Percentiles rank a stretch among this genome's conserved stretches.
These are phyloP conservation scores for Periophthalmodon schlosseri DNA, from an alignment of 2,113 vertebrate species.

Conservation along the genomic window DNA sequence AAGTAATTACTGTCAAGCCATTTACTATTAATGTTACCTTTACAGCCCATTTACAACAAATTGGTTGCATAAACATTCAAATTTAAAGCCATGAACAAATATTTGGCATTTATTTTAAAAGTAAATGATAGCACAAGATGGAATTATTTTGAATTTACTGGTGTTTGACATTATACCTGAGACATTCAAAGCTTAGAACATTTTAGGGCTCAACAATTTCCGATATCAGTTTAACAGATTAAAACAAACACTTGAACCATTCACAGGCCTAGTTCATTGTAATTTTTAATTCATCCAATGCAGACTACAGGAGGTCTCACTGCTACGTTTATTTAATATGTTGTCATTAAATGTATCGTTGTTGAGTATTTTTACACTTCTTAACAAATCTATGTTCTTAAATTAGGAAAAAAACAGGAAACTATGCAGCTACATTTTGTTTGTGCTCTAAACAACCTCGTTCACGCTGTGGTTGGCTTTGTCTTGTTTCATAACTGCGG, in stretches of 20 bases:
- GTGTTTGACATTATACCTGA: too few species aligned
- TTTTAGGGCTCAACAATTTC: neutral
- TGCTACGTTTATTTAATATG: too few species aligned
- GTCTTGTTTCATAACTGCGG: constrained; percentile 5
- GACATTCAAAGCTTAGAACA: neutral
- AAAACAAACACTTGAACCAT: too few species aligned
- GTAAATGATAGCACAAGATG: neutral
- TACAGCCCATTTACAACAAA: constrained; percentile 49
- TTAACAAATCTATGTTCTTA: too few species aligned
- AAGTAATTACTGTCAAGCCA: constrained; percentile 54
- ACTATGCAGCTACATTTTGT: neutral
- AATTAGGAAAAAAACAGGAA: too few species aligned
- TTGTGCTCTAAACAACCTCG: neutral
- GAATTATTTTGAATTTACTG: neutral
- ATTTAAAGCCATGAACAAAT: constrained; percentile 39
- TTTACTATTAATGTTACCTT: constrained; percentile 63
- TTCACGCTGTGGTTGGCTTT: constrained; percentile 10
- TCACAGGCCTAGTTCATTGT: too few species aligned
- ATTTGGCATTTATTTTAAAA: neutral
- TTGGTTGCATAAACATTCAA: constrained; percentile 23
- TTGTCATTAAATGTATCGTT: too few species aligned
- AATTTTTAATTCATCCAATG: too few species aligned
- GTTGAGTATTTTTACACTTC: too few species aligned
- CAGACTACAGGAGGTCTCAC: too few species aligned
- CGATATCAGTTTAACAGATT: too few species aligned